Percentiles rank a stretch among this genome's conserved stretches.
Evolutionary conservation across 2,888 invertebrate species (phyloP).

Genomic region (Scaptomyza caliginosa): DNA sequence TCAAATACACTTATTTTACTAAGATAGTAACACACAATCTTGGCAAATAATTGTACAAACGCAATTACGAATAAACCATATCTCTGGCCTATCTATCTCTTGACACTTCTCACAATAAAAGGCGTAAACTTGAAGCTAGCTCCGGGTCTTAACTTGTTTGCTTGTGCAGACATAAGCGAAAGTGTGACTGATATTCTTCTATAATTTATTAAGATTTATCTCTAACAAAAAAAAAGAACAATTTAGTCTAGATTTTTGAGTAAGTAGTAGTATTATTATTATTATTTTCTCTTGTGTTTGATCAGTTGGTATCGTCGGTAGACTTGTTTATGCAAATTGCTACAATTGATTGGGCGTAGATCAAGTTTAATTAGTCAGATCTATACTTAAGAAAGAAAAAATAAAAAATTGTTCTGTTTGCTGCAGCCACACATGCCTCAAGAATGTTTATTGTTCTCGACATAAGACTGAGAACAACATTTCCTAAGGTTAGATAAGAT

Average conservation of each 20-base stretch:
- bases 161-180: neutral
- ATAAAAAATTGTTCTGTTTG: neutral
- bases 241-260: neutral
- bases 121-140: slow-evolving; percentile 28
- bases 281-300: neutral
- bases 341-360: slow-evolving; percentile 13
- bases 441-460: neutral
- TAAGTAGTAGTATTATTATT: neutral
- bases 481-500: slow-evolving; percentile 31
- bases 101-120: neutral
- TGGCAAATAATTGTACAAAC: slow-evolving; percentile 1
- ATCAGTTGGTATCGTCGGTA: neutral
- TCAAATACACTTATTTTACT: neutral
- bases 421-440: neutral
- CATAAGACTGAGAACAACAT: neutral
- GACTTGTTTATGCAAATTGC: slow-evolving; percentile 11
- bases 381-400: neutral
- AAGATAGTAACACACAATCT: neutral
- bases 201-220: neutral
- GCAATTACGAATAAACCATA: slow-evolving; percentile 1
- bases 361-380: slow-evolving; percentile 9
- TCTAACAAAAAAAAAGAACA: neutral
- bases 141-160: neutral
- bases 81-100: neutral
- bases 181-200: neutral